Base-by-base conservation (phyloP, 37 sponge, comb jelly and placozoan genomes). In the Haliclona indistincta region DNA sequence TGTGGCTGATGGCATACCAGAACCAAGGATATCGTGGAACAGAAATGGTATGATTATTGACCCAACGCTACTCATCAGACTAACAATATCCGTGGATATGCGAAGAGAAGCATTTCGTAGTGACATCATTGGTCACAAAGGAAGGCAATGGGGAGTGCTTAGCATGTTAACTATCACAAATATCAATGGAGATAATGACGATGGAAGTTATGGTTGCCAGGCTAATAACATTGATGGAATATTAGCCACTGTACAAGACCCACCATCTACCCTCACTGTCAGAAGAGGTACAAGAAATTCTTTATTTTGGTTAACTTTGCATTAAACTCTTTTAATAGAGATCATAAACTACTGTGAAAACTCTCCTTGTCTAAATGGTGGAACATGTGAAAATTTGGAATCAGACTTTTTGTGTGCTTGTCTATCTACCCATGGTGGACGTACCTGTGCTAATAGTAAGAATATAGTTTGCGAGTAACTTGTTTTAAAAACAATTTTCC, bases 331-430 rank as follows among this genome's bases (percentile, higher is more conserved):
- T 17, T 47, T 47, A 10, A 17, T 47, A 47, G 51, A 47, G 51
- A 17, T 47, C 51, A 47, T 47, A 25, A n/a, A 58, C n/a, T n/a
- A n/a, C 60, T 58, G 60, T 20, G 60, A 58, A 20, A 7, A 20
- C 28, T 44, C 53, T 36, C 82, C 74, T 19, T 81, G 83, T 56
- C 60, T 7, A 66, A 73, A 82, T 42, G 56, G 56, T 15, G 83
- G 75, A 11, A 63, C 42, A 43, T 82, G 83, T 64, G n/a, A 35
- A 23, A 63, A 44, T 52, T 38, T n/a, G 41, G 49, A 52, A 11
- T 53, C 40, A 1, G 67, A 64, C 6, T 67, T 51, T 30, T 55
- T 10, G 38, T 82, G 83, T 53, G 34, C 4, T 1, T 82, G 83
- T 67, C 22, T 6, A 0, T 39, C 0, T n/a, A 68, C 56, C n/a